Evolutionary conservation across 2,797 vertebrate species (phyloP).

Genomic region (Enteromius trimaculatus): DNA sequence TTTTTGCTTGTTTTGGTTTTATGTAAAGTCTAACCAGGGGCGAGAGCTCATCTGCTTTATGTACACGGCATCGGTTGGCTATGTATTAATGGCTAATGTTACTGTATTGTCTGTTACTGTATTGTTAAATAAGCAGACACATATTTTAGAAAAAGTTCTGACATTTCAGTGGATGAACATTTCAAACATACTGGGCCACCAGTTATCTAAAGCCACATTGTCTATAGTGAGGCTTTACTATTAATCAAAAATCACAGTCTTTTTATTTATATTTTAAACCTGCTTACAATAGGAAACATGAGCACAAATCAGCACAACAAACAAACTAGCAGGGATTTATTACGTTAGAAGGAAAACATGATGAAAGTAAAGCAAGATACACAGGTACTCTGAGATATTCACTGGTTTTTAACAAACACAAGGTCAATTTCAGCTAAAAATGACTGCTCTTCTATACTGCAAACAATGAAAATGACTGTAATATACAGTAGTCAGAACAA

Average conservation of each 20-base stretch:
- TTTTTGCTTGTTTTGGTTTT: too few relatives aligned
- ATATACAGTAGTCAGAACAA: conserved; percentile 8
- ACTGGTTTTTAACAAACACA: conserved; percentile 28
- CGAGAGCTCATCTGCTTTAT: too few relatives aligned
- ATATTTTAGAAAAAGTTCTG: not conserved
- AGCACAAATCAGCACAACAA: conserved; percentile 1
- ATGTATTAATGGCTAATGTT: too few relatives aligned
- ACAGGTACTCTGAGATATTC: conserved; percentile 3
- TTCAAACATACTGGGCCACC: not conserved
- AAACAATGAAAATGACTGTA: not conserved
- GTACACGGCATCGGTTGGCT: too few relatives aligned
- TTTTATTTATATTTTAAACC: conserved; percentile 7
- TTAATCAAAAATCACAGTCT: not conserved
- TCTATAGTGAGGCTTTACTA: not conserved
- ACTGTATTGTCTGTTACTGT: too few relatives aligned
- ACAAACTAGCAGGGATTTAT: not conserved
- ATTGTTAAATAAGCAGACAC: too few relatives aligned
- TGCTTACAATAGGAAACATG: not conserved
- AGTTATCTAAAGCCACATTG: not conserved
- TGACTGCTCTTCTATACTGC: not conserved
- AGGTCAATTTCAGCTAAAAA: conserved; percentile 8
- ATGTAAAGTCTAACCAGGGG: too few relatives aligned
- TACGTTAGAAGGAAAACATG: conserved; percentile 2
- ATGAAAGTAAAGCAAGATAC: not conserved
- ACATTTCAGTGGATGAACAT: not conserved